Conservation (phyloP, 2,888 invertebrate species). For the Antheraea assamensis region DNA sequence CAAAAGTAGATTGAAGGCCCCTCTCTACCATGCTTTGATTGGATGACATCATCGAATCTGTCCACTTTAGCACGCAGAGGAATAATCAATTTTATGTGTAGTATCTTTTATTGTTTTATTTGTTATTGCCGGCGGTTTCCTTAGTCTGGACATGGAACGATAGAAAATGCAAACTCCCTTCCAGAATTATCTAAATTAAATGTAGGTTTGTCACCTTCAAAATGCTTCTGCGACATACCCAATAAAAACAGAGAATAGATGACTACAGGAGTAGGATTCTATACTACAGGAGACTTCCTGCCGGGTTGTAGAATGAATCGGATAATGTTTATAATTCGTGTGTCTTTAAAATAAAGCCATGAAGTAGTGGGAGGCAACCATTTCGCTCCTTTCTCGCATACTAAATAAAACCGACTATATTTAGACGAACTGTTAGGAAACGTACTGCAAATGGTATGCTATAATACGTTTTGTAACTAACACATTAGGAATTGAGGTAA, state of each 20-base stretch:
- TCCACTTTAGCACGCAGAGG: conserved; percentile 19
- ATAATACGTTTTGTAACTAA: conserved; percentile 34
- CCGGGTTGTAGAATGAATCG: not conserved
- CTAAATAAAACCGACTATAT: conserved; percentile 58
- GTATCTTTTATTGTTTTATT: not conserved
- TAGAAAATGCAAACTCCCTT: not conserved
- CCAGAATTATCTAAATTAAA: not conserved
- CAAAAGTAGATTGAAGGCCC: conserved; percentile 13
- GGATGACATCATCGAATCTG: conserved; percentile 40
- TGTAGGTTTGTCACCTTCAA: too few species aligned
- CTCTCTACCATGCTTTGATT: conserved; percentile 23
- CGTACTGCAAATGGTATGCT: conserved; percentile 50
- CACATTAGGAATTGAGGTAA: conserved; percentile 45
- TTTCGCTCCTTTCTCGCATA: conserved; percentile 48
- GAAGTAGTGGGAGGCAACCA: conserved; percentile 20
- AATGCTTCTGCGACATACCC: too few species aligned
- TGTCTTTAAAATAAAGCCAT: not conserved
- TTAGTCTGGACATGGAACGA: not conserved
- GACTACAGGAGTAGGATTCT: too few species aligned
- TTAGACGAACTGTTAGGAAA: conserved; percentile 56
- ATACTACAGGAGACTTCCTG: too few species aligned
- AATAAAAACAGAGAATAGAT: not conserved
- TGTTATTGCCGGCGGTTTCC: not conserved
- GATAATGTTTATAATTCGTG: not conserved
- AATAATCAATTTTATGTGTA: conserved; percentile 10